A percentile compares a stretch with the other conserved stretches of the same genome.
Evolutionary conservation across 2,113 vertebrate genomes (phyloP).

Genomic region (Otolemur garnettii): DNA sequence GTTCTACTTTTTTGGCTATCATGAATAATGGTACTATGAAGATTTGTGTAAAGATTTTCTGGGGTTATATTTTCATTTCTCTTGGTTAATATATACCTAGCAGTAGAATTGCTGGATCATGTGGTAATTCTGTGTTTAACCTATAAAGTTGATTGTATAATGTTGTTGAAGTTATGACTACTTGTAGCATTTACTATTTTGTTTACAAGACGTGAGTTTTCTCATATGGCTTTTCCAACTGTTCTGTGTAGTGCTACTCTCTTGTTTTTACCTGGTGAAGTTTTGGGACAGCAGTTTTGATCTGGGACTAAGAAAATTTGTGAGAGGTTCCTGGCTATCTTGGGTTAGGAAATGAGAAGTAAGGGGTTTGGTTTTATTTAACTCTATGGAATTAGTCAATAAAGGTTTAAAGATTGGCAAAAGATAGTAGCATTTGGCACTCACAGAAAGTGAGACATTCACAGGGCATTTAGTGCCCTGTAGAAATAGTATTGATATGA

Average conservation of each 20-base stretch:
- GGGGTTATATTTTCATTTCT: constrained; percentile 41
- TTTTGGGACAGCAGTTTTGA: constrained; percentile 40
- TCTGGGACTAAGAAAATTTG: background rate
- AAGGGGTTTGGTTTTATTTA: background rate
- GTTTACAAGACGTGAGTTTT: constrained; percentile 30
- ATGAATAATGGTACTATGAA: constrained; percentile 17
- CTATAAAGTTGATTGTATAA: constrained; percentile 12
- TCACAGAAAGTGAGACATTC: background rate
- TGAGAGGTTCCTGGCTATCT: constrained; percentile 27
- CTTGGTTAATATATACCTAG: background rate
- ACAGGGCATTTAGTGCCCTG: background rate
- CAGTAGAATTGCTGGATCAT: constrained; percentile 45
- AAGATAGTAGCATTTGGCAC: background rate
- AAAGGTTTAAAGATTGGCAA: background rate
- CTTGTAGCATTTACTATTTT: constrained; percentile 30
- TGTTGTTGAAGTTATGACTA: background rate
- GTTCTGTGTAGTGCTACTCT: background rate
- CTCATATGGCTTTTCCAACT: background rate
- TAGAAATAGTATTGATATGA: constrained; percentile 14
- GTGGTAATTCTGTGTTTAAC: constrained; percentile 26
- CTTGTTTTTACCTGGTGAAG: background rate
- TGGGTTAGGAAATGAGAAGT: constrained; percentile 30
- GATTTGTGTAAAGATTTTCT: background rate
- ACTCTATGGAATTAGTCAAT: constrained; percentile 11
- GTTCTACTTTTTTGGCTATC: constrained; percentile 41